Evolutionary conservation across 1,140 invertebrate genomes (phyloP), one percentile per base, ranked within the genome.

Genomic region (Aphelinus certus): DNA sequence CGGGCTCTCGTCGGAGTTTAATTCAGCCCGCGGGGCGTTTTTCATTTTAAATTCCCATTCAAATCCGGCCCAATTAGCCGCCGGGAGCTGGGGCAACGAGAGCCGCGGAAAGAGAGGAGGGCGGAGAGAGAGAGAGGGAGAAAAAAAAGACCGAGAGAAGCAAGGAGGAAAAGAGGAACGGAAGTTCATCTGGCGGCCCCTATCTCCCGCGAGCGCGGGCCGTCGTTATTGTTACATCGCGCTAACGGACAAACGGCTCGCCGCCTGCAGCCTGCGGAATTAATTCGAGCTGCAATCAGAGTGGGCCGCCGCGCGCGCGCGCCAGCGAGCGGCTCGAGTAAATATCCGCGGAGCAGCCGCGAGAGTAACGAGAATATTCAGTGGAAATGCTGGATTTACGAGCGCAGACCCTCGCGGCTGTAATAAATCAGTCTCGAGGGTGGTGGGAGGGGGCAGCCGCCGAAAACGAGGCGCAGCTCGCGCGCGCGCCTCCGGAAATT

Each of bases 341-440:
- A 85, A 85, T 85, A 83, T 81, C 81, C 72, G 73, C 26, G 26
- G 26, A 26, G 26, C 26, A 26, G 26, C 77, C 51, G 76, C 80
- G 77, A 77, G 76, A 84, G 80, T 81, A 79, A 82, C 80, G 81
- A 81, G 82, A 81, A 81, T 83, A 85, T 86, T 86, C 86, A 86
- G 84, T 83, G 75, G 80, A 82, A 81, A 80, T 77, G 78, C 75
- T 83, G 75, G 81, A 87, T 87, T 87, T 87, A 87, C 82, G 79
- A 79, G 75, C 55, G 63, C 72, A 76, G 61, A 78, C 76, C 60
- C 77, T 76, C 60, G 69, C 61, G 6, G 42, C 75, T 75, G 78
- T 26, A 26, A 26, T 26, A 26, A 26, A 26, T 26, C 26, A 26
- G 26, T 26, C 26, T 26, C 26, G 26, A 26, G 26, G 26, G 26